Base-by-base conservation (phyloP, 2,888 invertebrate genomes). In the Parochlus steinenii region DNA sequence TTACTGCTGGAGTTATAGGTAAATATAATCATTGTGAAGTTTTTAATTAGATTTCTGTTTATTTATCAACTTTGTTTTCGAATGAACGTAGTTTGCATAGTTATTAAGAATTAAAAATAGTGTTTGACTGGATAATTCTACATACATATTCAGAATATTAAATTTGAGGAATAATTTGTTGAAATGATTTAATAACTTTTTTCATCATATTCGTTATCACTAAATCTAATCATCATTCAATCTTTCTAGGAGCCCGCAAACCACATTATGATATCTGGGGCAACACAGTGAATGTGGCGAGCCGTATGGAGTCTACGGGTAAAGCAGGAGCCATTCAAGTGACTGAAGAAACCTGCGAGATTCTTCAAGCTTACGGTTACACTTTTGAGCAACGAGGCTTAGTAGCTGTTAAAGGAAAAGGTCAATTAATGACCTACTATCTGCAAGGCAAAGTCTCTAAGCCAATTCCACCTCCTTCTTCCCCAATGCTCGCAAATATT, bases 251-350 rank as follows among this genome's bases (percentile, higher is more conserved):
- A 10, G 90, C 89, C 0, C 64, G 87, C 33, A 92, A 92, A 54
- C 92, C 92, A 0, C 92, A 92, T 56, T 93, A 92, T 51, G 92
- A 93, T 54, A 92, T 93, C 47, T 90, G 89, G 89, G 92, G 92
- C 2, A 92, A 93, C 54, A 89, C 92, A 0, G 92, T 93, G 11
- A 97, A 97, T 53, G 93, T 97, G 2, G 92, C 95, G 5, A 90
- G 90, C 1, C 66, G 93, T 39, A 97, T 97, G 95, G 95, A 97
- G 55, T 90, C 89, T 51, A 93, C 93, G 0, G 95, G 95, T 41
- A 90, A 89, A 63, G 87, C 87, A 36, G 89, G 89, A 5, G 83
- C 80, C 45, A 82, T 90, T 48, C 89, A 93, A 75, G 90, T 95
- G 17, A 93, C 93, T 0, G 87, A 92, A 53, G 93, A 95, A 54